These are phyloP conservation scores for Pongo pygmaeus DNA, from an alignment of 2,113 vertebrate species.

Conservation along the genomic window DNA sequence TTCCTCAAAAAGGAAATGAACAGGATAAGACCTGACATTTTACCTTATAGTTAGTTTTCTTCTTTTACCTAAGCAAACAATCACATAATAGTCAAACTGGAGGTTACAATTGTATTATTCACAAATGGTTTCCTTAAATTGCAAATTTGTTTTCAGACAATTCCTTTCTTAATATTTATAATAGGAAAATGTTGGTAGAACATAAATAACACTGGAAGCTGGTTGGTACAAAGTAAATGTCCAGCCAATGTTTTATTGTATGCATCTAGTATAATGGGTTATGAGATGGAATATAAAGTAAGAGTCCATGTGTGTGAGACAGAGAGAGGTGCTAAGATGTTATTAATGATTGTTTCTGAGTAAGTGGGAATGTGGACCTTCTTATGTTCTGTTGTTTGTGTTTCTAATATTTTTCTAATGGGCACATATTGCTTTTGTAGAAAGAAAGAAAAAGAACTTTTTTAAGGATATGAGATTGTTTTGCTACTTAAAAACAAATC, in stretches of 20 bases:
- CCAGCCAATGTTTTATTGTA: not conserved
- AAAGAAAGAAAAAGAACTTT: not conserved
- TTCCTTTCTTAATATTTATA: conserved; percentile 34
- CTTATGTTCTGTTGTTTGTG: not conserved
- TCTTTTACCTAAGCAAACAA: conserved; percentile 9
- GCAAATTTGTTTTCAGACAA: conserved; percentile 23
- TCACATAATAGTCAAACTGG: not conserved
- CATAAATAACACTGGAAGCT: not conserved
- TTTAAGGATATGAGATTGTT: not conserved
- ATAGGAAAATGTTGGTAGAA: not conserved
- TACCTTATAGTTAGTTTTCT: not conserved
- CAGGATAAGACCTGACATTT: not conserved
- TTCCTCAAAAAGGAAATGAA: not conserved
- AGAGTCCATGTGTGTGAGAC: not conserved
- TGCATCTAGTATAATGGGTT: not conserved
- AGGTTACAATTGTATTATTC: not conserved
- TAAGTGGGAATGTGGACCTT: not conserved
- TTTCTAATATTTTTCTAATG: not conserved
- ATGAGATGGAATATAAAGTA: not conserved
- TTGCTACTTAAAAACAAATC: not conserved
- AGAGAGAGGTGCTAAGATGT: not conserved
- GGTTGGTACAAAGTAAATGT: conserved; percentile 1
- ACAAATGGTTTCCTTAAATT: conserved; percentile 11
- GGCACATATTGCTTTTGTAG: not conserved
- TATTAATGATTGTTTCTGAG: not conserved